Evolutionary conservation across 2,888 invertebrate species (phyloP).

Genomic region (Encarsia formosa): DNA sequence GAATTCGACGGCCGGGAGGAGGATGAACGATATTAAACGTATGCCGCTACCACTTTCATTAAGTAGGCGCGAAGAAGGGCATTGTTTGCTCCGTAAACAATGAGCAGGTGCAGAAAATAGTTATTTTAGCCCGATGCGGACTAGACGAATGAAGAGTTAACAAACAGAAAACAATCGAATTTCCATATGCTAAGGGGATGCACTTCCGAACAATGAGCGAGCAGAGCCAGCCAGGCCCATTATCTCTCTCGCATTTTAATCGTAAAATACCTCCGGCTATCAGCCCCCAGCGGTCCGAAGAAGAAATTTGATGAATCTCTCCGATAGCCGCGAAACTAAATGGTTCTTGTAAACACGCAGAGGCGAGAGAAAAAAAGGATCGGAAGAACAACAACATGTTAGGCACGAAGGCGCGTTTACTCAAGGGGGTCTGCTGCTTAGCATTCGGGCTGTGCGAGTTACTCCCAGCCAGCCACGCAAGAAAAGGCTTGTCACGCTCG

Average conservation of each 20-base stretch:
- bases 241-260: no score
- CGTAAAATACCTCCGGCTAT: no score
- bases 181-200: constrained; percentile 20
- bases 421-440: constrained; percentile 28
- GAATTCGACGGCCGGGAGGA: constrained; percentile 20
- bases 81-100: constrained; percentile 20
- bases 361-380: not conserved
- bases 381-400: constrained; percentile 5
- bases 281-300: no score
- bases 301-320: no score
- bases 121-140: constrained; percentile 1
- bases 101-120: not conserved
- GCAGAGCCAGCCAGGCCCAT: no score
- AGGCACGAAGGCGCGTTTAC: constrained; percentile 32
- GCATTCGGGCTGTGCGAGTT: not conserved
- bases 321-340: no score
- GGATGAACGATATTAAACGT: no score
- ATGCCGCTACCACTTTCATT: constrained; percentile 15
- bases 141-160: constrained; percentile 15
- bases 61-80: constrained; percentile 6
- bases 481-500: no score
- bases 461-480: no score
- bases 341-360: no score
- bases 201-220: not conserved
- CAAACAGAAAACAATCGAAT: constrained; percentile 19